Percentiles rank a stretch among this genome's conserved stretches.
These are phyloP conservation scores for Mactromeris polynyma DNA, from an alignment of 2,888 invertebrate species.

Conservation along the genomic window DNA sequence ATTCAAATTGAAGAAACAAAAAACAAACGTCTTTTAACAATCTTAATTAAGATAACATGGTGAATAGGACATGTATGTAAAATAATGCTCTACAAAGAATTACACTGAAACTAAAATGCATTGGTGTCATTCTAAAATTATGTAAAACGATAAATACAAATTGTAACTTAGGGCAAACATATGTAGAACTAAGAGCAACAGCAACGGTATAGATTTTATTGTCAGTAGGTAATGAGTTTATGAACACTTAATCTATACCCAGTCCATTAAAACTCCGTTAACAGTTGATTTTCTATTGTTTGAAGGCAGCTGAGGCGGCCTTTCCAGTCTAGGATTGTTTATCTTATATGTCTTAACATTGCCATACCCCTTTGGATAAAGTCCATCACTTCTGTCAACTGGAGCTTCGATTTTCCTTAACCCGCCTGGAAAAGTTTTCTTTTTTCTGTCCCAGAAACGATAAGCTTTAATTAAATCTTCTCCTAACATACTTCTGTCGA, in stretches of 20 bases:
- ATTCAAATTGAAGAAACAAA: no score
- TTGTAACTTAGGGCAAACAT: no score
- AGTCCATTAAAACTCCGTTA: constrained; percentile 13
- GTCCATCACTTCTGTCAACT: constrained; percentile 24
- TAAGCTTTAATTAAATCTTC: constrained; percentile 65
- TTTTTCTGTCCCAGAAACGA: constrained; percentile 60
- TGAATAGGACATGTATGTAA: no score
- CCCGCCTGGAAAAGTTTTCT: constrained; percentile 57
- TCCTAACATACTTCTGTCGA: constrained; percentile 57
- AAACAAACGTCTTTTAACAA: no score
- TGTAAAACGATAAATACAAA: no score
- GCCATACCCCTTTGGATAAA: constrained; percentile 41
- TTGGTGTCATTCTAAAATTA: no score
- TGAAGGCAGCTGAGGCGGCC: neutral
- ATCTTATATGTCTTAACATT: constrained; percentile 47
- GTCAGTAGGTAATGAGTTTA: neutral
- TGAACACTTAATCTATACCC: constrained; percentile 20
- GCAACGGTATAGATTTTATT: no score
- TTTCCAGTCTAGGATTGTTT: constrained; percentile 31
- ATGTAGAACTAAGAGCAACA: no score
- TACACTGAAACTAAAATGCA: no score
- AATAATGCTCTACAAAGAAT: no score
- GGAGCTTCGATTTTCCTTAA: constrained; percentile 58
- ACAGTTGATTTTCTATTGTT: neutral
- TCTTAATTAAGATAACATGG: no score